Evolutionary conservation across 2,797 vertebrate genomes (phyloP), one percentile per base, ranked within the genome.

Genomic region (Alauda arvensis): DNA sequence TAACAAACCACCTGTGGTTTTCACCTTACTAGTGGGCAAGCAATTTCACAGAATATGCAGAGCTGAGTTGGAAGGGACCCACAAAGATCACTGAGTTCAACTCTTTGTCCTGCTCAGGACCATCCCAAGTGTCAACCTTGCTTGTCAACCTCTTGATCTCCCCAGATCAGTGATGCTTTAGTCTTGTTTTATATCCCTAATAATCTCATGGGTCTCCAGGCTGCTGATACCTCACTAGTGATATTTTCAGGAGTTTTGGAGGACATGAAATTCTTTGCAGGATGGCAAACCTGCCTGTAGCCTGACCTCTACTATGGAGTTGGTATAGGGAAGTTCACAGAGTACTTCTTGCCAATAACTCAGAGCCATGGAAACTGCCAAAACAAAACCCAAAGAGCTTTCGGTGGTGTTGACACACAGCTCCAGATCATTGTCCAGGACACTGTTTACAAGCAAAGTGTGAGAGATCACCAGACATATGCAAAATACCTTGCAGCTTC

Each of bases 301-400:
- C 34, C 45, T 48, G 61, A 49, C 16, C 21, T 2, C 0, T 1
- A 0, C n/a, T 21, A 9, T 3, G 9, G 33, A 63, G 17, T 7
- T 66, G 31, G 13, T 23, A 34, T 4, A 15, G 5, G 14, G 45
- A 52, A 69, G 62, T 48, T 85, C 61, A 59, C 9, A 28, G 42
- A 80, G 10, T 16, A 39, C 15, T 12, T 70, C 46, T 75, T 63
- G 17, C 4, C 13, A 79, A 18, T 56, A 61, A 74, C n/a, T 56
- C 21, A 4, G 57, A 71, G 52, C 7, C 55, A 61, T 21, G n/a
- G 48, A 84, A 89, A 85, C 25, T 68, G 8, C 24, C 52, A 37
- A 85, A 86, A 76, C 34, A 77, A 43, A 74, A 83, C 12, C 14
- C 13, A n/a, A 55, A 68, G 66, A 42, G 9, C 29, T n/a, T 78